Conservation (phyloP, 1,140 invertebrate genomes). For the Euschistus heros region DNA sequence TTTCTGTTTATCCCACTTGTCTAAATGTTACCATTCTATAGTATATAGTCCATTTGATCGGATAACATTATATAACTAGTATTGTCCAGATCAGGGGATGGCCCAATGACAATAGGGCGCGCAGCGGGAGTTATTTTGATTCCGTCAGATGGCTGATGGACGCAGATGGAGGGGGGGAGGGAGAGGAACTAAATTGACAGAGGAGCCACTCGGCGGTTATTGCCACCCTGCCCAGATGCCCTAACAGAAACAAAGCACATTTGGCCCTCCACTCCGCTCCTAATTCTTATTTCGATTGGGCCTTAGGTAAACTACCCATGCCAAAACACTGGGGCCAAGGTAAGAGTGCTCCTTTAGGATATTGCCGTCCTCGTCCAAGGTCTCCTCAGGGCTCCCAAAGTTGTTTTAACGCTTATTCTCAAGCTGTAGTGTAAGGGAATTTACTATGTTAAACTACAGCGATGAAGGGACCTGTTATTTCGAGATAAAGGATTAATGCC, state of each 20-base stretch:
- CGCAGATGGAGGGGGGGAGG: too few relatives aligned
- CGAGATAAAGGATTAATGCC: too few relatives aligned
- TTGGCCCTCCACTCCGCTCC: neutral
- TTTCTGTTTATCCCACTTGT: too few relatives aligned
- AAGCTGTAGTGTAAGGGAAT: too few relatives aligned
- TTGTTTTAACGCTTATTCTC: too few relatives aligned
- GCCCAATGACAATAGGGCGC: neutral
- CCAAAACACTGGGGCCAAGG: neutral
- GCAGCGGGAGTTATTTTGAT: conserved; percentile 3
- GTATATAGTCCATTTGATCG: too few relatives aligned
- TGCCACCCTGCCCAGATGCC: neutral
- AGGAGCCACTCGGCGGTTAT: neutral
- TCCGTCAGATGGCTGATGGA: neutral
- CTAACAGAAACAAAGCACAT: conserved; percentile 5
- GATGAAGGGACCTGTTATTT: too few relatives aligned
- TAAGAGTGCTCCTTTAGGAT: neutral
- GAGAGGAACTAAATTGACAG: too few relatives aligned
- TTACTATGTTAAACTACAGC: too few relatives aligned
- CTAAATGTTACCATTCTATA: too few relatives aligned
- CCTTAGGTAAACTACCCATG: neutral
- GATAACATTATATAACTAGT: too few relatives aligned
- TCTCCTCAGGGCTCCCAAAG: too few relatives aligned
- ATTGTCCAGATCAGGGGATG: neutral
- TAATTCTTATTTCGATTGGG: conserved; percentile 4
- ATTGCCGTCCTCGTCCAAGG: neutral